A percentile compares a stretch with the other conserved stretches of the same genome.
Evolutionary conservation across 1,140 invertebrate genomes (phyloP).

Genomic region (Papilio machaon): DNA sequence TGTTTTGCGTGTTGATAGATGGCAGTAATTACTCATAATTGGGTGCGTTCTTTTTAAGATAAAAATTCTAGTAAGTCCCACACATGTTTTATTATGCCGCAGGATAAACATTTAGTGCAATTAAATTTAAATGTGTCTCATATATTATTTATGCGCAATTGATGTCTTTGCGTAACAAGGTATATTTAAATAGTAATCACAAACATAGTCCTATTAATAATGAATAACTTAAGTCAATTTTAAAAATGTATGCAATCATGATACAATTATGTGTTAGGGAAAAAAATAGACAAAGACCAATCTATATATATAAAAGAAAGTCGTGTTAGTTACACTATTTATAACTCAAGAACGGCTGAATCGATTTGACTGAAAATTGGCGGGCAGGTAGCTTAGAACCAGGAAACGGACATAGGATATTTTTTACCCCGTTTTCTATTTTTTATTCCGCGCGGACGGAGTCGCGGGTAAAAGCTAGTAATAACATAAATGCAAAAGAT

Average conservation of each 20-base stretch:
- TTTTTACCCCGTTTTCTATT: no score
- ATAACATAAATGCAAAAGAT: no score
- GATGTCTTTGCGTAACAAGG: slow-evolving; percentile 44
- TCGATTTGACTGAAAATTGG: no score
- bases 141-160: slow-evolving; percentile 57
- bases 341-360: no score
- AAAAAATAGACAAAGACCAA: no score
- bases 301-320: no score
- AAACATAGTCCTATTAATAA: slow-evolving; percentile 29
- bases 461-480: no score
- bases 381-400: no score
- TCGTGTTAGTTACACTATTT: no score
- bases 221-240: slow-evolving; percentile 33
- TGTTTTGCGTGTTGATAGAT: background rate
- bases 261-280: background rate
- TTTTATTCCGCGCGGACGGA: no score
- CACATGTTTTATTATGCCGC: background rate
- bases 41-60: background rate
- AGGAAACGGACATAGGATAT: no score
- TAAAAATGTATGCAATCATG: background rate
- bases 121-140: slow-evolving; percentile 59
- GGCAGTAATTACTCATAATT: background rate
- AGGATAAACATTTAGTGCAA: slow-evolving; percentile 48
- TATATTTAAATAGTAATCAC: slow-evolving; percentile 65
- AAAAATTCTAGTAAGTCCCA: background rate